Conservation (phyloP, 92 coral and sea anemone genomes). For the Zoanthus gigantus region DNA sequence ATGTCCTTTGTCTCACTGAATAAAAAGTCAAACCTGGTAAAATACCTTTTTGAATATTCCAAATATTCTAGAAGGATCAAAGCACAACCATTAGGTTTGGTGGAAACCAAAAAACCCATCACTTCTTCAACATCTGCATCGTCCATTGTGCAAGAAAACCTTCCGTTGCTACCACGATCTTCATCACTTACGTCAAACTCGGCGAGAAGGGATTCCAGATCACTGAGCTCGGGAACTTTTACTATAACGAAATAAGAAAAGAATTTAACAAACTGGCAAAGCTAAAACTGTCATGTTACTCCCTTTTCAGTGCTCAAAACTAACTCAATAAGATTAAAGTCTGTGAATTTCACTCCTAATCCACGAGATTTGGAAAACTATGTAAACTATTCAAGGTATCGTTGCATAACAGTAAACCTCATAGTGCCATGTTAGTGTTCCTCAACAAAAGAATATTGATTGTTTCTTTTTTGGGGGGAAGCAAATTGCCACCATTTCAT, state of each 20-base stretch:
- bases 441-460: too few species aligned
- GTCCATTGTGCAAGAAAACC: constrained; percentile 82
- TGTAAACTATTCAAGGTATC: too few species aligned
- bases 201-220: constrained; percentile 70
- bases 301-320: too few species aligned
- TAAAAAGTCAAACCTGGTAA: background rate
- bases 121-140: constrained; percentile 86
- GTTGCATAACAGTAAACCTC: too few species aligned
- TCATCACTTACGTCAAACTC: constrained; percentile 78
- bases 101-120: constrained; percentile 78
- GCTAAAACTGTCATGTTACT: background rate
- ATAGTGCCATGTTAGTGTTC: too few species aligned
- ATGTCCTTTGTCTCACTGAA: background rate
- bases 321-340: too few species aligned
- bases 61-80: constrained; percentile 72
- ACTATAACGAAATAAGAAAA: constrained; percentile 53
- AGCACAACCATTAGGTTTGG: constrained; percentile 84
- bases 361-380: too few species aligned
- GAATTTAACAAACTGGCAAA: background rate
- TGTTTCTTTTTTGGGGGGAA: too few species aligned
- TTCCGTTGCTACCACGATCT: constrained; percentile 82
- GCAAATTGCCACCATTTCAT: too few species aligned
- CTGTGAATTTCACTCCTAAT: too few species aligned
- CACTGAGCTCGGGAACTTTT: constrained; percentile 71
- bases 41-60: constrained; percentile 63